These are phyloP conservation scores for Pediacus dermestoides DNA, from an alignment of 2,888 invertebrate species.

Conservation along the genomic window DNA sequence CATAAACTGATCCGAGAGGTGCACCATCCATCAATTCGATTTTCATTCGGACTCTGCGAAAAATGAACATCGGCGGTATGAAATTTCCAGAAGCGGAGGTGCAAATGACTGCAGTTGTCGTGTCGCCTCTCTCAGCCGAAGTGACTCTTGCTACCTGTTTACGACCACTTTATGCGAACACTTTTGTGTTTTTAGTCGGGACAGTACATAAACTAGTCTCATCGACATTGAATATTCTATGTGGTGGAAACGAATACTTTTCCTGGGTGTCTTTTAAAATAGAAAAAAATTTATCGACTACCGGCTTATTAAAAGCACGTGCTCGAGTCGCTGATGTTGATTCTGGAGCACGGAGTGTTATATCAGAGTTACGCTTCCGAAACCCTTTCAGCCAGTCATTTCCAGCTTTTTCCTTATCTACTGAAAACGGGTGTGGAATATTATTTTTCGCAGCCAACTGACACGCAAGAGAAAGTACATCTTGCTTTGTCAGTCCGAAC, in stretches of 20 bases:
- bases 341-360: neutral
- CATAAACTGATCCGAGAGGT: neutral
- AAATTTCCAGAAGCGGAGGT: constrained; percentile 39
- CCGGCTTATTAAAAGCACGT: neutral
- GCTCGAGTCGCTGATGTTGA: neutral
- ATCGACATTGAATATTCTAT: constrained; percentile 17
- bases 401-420: too few species aligned
- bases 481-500: too few species aligned
- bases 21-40: constrained; percentile 14
- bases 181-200: constrained; percentile 17
- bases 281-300: neutral
- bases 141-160: constrained; percentile 13
- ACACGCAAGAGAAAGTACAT: too few species aligned
- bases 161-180: neutral
- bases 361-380: neutral
- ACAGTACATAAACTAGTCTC: constrained; percentile 32
- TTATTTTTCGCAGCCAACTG: too few species aligned
- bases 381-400: neutral
- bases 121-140: constrained; percentile 28
- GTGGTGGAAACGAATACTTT: neutral
- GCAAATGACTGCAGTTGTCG: constrained; percentile 38
- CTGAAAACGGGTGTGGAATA: too few species aligned
- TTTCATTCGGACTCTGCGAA: constrained; percentile 35
- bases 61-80: constrained; percentile 41
- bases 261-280: neutral